Base-by-base conservation (phyloP, 2,797 vertebrate species). In the Gymnothorax reevesii region DNA sequence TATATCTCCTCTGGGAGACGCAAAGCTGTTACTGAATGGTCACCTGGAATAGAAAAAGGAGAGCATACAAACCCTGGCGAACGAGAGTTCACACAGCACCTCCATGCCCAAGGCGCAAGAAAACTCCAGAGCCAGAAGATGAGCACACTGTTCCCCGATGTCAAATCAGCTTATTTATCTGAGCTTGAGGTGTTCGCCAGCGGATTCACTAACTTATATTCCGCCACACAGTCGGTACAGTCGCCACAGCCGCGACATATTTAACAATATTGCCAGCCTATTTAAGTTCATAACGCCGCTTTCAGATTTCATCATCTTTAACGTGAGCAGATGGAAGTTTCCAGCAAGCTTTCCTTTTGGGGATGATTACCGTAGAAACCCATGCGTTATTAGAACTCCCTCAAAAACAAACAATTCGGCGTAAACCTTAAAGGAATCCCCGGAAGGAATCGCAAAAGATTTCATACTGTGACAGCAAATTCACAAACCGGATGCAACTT, bases 281-380 rank as follows among this genome's bases (percentile, higher is more conserved):
- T 54, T 55, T 80, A 54, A 80, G 55, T 80, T 1, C 52, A 55
- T 9, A 17, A 80, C 42, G 54, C 49, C n/a, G 17, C 77, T 80
- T 80, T 55, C 5, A 80, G 25, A 52, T n/a, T 80, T 55, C 20
- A 55, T 54, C 77, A 80, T 80, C 49, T 80, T 80, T 80, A 80
- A 54, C 22, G 17, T 55, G 49, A 80, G 20, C 49, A 55, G 17
- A 55, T 80, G n/a, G 49, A 20, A 6, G 17, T 52, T 80, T 42
- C 49, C 4, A 20, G 17, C 20, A n/a, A 80, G 20, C 52, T 80
- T 80, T 80, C 52, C 77, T 22, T 22, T n/a, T 22, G 4, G 17
- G 77, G 20, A 22, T 55, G 52, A 80, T 52, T 52, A 33, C 52
- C 1, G 17, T 49, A 6, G 33, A 20, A 77, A 42, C 73, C 12